Percentiles rank a stretch among this genome's conserved stretches.
These are phyloP conservation scores for Herpetotheres cachinnans DNA, from an alignment of 2,113 vertebrate species.

Conservation along the genomic window DNA sequence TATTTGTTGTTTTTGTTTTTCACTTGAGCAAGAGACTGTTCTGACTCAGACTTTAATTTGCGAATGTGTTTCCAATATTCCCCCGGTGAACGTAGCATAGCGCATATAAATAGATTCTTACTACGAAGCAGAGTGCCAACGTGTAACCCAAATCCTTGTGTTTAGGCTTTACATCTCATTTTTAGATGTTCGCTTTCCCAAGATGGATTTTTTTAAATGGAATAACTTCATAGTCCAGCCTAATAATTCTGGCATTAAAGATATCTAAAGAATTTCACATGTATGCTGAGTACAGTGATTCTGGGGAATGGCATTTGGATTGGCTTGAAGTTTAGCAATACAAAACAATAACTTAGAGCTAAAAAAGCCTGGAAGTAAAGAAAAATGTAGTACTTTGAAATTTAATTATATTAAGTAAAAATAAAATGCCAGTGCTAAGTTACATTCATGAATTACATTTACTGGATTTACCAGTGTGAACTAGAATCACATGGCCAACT, in stretches of 20 bases:
- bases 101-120: background rate
- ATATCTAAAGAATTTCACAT: background rate
- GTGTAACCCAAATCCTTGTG: background rate
- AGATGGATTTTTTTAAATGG: background rate
- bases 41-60: conserved; percentile 53
- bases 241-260: background rate
- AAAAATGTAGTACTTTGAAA: background rate
- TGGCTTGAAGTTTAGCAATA: background rate
- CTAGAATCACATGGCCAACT: background rate
- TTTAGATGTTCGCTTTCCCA: background rate
- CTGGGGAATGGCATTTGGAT: background rate
- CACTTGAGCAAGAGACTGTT: background rate
- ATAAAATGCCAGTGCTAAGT: background rate
- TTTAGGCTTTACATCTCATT: background rate
- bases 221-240: background rate
- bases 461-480: background rate
- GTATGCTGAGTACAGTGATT: background rate
- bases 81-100: background rate
- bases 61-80: conserved; percentile 25
- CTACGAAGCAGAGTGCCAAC: background rate
- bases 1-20: conserved; percentile 20
- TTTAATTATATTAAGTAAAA: background rate
- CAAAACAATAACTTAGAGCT: background rate
- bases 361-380: background rate
- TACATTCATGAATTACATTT: background rate